A percentile compares a stretch with the other conserved stretches of the same genome.
Evolutionary conservation across 1,140 invertebrate species (phyloP).

Genomic region (Lepidostoma basale): DNA sequence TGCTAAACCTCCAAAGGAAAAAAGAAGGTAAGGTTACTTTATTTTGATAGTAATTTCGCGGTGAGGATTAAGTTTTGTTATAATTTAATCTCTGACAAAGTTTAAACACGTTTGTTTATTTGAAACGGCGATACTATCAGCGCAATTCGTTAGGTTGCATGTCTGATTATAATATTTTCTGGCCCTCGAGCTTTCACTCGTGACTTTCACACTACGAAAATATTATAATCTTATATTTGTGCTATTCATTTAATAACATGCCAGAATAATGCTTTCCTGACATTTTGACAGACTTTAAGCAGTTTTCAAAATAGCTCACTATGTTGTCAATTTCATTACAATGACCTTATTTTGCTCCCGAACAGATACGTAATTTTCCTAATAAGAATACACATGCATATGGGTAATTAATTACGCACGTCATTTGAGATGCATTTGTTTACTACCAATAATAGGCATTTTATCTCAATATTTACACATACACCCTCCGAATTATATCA

Average conservation of each 20-base stretch:
- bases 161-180: conserved; percentile 20
- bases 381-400: too few relatives aligned
- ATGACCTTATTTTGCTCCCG: neutral
- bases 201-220: conserved; percentile 32
- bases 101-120: conserved; percentile 21
- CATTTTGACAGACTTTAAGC: too few relatives aligned
- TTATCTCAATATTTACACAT: too few relatives aligned
- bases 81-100: neutral
- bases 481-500: too few relatives aligned
- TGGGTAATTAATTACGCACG: neutral
- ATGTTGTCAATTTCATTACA: neutral
- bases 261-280: too few relatives aligned
- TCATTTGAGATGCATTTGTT: neutral
- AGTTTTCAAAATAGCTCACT: neutral
- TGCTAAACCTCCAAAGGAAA: conserved; percentile 56
- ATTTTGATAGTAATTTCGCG: neutral
- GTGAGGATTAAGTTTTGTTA: neutral
- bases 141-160: conserved; percentile 12
- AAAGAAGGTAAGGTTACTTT: conserved; percentile 52
- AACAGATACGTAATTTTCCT: neutral
- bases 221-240: too few relatives aligned
- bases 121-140: neutral
- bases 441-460: too few relatives aligned
- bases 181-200: conserved; percentile 36
- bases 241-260: too few relatives aligned